Percentiles rank a stretch among this genome's conserved stretches.
Evolutionary conservation across 2,888 invertebrate species (phyloP).

Genomic region (Notodonta ziczac): DNA sequence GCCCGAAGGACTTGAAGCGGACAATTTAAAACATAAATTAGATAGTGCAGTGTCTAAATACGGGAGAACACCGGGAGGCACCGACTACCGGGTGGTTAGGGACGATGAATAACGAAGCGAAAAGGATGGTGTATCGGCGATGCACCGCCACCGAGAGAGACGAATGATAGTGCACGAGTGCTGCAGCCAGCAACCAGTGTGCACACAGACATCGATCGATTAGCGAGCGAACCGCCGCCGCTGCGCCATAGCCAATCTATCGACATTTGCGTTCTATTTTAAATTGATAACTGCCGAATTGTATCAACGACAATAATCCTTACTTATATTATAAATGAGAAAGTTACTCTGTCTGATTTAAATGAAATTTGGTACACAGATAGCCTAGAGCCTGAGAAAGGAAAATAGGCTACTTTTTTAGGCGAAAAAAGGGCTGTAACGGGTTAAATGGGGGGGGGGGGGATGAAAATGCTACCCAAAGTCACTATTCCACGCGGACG

Average conservation of each 20-base stretch:
- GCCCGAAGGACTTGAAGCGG: constrained; percentile 65
- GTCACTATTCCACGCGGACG: no score
- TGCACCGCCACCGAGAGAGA: constrained; percentile 63
- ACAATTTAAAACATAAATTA: constrained; percentile 82
- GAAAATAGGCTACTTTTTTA: no score
- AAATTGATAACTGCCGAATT: constrained; percentile 67
- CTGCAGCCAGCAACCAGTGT: constrained; percentile 67
- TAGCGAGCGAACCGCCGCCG: constrained; percentile 69
- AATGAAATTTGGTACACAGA: no score
- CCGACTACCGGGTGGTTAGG: constrained; percentile 79
- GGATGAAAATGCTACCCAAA: no score
- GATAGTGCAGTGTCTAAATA: constrained; percentile 82
- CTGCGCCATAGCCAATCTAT: constrained; percentile 71
- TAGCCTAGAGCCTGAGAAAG: no score
- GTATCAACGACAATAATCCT: constrained; percentile 52
- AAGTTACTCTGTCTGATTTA: no score
- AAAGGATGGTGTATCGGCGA: constrained; percentile 67
- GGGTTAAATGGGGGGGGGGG: no score
- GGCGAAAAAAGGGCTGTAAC: no score
- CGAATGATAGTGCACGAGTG: constrained; percentile 63
- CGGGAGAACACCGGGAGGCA: constrained; percentile 76
- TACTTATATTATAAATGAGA: constrained; percentile 21
- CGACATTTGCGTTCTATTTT: constrained; percentile 69
- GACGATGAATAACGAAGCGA: constrained; percentile 79
- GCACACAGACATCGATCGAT: constrained; percentile 82